phyloP scores from a whole-genome alignment of 37 sponge, comb jelly and placozoan genomes.

The Hormiphora californensis region DNA sequence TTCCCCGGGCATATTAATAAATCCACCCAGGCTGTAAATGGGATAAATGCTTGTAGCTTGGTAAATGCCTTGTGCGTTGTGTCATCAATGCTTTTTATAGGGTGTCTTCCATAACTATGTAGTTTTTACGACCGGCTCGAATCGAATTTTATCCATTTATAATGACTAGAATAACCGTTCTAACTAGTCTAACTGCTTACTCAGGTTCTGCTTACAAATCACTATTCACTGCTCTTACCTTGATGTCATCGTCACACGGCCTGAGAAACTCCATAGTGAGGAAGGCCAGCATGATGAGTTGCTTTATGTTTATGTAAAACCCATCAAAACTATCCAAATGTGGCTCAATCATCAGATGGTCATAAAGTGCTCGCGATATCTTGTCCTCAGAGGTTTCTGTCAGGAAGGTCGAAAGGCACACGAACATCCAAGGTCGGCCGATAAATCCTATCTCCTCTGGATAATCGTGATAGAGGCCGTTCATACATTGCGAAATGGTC shows the following conservation, averaged over 20 bases:
- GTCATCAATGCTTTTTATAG: no score
- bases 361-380: background rate
- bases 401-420: conserved; percentile 14
- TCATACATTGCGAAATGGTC: background rate
- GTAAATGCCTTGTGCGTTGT: no score
- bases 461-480: background rate
- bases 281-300: background rate
- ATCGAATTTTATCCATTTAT: no score
- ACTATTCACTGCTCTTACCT: no score
- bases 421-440: background rate
- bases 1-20: no score
- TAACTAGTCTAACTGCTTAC: no score
- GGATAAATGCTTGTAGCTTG: no score
- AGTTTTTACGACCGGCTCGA: no score
- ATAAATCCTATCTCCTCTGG: background rate
- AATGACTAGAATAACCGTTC: no score
- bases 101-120: no score
- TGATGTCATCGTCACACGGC: background rate
- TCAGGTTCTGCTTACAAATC: no score
- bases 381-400: background rate
- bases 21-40: no score
- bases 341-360: background rate
- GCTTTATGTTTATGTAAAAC: background rate
- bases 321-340: background rate
- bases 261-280: background rate